A percentile compares a stretch with the other conserved stretches of the same genome.
Evolutionary conservation across 1,140 invertebrate species (phyloP).

Genomic region (Eufriesea mexicana): DNA sequence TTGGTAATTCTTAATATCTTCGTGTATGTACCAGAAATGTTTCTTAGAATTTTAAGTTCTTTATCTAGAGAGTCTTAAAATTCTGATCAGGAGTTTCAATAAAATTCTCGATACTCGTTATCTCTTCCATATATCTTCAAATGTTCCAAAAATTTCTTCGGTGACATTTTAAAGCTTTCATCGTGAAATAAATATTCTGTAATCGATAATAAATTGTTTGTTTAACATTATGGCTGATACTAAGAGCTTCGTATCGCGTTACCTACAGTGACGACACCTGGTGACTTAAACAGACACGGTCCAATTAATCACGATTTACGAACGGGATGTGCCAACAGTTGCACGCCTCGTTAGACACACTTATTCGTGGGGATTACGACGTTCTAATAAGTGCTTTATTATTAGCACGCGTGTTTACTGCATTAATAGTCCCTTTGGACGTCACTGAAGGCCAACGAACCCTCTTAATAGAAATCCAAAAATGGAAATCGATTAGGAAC

Average conservation of each 20-base stretch:
- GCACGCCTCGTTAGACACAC: slow-evolving; percentile 29
- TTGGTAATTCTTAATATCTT: no score
- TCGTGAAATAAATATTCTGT: no score
- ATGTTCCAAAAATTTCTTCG: no score
- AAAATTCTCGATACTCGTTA: no score
- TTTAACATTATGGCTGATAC: background rate
- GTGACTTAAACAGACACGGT: background rate
- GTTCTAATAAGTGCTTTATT: slow-evolving; percentile 57
- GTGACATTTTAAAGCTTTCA: no score
- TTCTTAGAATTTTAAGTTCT: background rate
- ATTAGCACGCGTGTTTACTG: slow-evolving; percentile 30
- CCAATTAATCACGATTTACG: slow-evolving; percentile 33
- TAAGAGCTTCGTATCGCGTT: no score
- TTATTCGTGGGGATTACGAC: slow-evolving; percentile 47
- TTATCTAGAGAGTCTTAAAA: background rate
- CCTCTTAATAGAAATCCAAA: background rate
- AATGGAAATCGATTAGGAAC: background rate
- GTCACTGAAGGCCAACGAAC: background rate
- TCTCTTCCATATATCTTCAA: no score
- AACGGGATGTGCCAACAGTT: slow-evolving; percentile 46
- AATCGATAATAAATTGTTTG: no score
- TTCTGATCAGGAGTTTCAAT: no score
- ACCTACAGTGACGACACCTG: background rate
- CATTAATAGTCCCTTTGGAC: background rate
- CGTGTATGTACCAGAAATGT: background rate